Evolutionary conservation across 1,140 invertebrate genomes (phyloP).

Genomic region (Drosophila oshimai): DNA sequence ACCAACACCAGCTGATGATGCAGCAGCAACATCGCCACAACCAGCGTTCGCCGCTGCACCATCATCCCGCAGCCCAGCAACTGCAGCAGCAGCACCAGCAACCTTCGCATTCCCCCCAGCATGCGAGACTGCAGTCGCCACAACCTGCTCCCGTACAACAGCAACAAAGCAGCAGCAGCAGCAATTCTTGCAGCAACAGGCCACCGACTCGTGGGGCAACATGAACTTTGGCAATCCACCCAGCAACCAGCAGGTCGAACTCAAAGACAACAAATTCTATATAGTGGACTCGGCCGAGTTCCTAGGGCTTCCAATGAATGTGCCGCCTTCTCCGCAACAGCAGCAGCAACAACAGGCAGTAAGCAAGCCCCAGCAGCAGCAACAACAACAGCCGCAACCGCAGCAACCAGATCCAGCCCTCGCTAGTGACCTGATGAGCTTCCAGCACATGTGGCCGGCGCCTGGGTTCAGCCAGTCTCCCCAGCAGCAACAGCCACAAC

Average conservation of each 20-base stretch:
- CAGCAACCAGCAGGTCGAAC: slow-evolving; percentile 65
- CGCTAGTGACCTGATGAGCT: slow-evolving; percentile 65
- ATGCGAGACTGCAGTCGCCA: slow-evolving; percentile 65
- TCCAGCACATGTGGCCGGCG: slow-evolving; percentile 78
- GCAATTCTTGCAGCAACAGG: slow-evolving; percentile 55
- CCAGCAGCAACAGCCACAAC: slow-evolving; percentile 46
- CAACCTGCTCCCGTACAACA: slow-evolving; percentile 63
- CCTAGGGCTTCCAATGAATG: slow-evolving; percentile 80
- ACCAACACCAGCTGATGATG: slow-evolving; percentile 71
- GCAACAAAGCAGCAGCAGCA: slow-evolving; percentile 39
- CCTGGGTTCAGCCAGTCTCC: slow-evolving; percentile 28
- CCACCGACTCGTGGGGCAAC: slow-evolving; percentile 65
- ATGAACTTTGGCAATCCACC: slow-evolving; percentile 61
- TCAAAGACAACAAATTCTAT: slow-evolving; percentile 77
- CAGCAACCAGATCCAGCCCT: slow-evolving; percentile 63
- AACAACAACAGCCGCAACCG: slow-evolving; percentile 50
- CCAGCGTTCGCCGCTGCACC: slow-evolving; percentile 66
- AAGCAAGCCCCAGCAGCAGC: slow-evolving; percentile 54
- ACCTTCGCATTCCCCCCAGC: slow-evolving; percentile 62
- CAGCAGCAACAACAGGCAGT: slow-evolving; percentile 49
- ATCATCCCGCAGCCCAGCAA: slow-evolving; percentile 47
- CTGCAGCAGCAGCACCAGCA: slow-evolving; percentile 64
- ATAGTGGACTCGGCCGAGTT: slow-evolving; percentile 79
- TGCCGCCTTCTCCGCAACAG: slow-evolving; percentile 61
- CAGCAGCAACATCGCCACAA: slow-evolving; percentile 70